Base-by-base conservation (phyloP, 2,797 vertebrate genomes). In the Myripristis jacobus region DNA sequence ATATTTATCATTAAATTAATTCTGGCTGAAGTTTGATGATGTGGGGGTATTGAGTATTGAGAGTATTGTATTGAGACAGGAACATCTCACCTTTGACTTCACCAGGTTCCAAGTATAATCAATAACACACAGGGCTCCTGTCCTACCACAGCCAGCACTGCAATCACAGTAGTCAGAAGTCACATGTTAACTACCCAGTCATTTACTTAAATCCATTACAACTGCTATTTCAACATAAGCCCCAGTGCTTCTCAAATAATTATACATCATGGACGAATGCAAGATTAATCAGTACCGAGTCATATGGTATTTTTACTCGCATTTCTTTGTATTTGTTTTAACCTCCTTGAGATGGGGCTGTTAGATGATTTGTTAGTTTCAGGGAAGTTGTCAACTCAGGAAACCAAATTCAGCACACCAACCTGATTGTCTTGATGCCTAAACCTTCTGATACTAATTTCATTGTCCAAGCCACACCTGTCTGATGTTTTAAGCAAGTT, bases 131-230 rank as follows among this genome's bases (percentile, higher is more conserved):
- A 99, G 92, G 29, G 91, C 98, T 13, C 98, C 98, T 0, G 98
- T 99, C 71, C 98, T 94, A 53, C 98, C 98, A 2, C 98, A 99
- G 81, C 98, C 98, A 16, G 98, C 98, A 75, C 98, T 99, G 73
- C 41, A 86, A 68, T 3, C 34, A 66, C 46, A 83, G 4, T 19
- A 80, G 16, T 34, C 81, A 22, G 73, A 55, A 15, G 0, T 25
- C 43, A 31, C 13, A 69, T 25, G 58, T 54, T 15, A 61, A 10
- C 18, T 18, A 19, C 31, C n/a, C 44, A 21, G 19, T 47, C 50
- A 25, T 27, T 52, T 24, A 52, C 13, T 13, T 41, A 10, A 4
- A 7, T 34, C 29, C 53, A 55, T 13, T 18, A 22, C 3, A 38
- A 13, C 3, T 11, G 5, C 27, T 13, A 51, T 29, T 52, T 55